Percentiles rank a stretch among this genome's conserved stretches.
phyloP scores from a whole-genome alignment of 2,797 vertebrate genomes.

The Esox masquinongy region DNA sequence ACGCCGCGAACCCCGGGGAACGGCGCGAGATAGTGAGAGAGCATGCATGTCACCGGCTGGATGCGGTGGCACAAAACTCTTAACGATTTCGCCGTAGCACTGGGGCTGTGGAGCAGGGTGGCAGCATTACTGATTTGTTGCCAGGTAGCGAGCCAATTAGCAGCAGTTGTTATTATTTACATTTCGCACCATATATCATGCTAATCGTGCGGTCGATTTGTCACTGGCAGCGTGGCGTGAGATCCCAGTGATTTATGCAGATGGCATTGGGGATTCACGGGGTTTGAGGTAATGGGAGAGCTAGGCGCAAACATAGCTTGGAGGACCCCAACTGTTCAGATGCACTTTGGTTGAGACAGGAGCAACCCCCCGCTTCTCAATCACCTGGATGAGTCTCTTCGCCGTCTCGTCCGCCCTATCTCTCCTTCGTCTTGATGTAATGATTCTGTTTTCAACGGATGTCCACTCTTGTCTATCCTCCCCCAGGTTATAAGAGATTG shows the following conservation, averaged over 20 bases:
- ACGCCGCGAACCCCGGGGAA: not conserved
- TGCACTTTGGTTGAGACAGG: constrained; percentile 23
- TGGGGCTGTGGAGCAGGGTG: constrained; percentile 47
- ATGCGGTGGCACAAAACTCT: constrained; percentile 62
- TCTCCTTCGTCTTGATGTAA: not conserved
- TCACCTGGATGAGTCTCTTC: not conserved
- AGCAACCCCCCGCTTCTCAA: constrained; percentile 10
- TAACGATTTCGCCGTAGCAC: constrained; percentile 68
- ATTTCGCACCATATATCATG: constrained; percentile 91
- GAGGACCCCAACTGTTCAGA: constrained; percentile 37
- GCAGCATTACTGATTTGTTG: constrained; percentile 79
- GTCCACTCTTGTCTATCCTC: not conserved
- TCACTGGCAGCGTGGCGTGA: constrained; percentile 80
- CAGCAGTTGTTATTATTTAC: constrained; percentile 88
- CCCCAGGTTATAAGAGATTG: constrained; percentile 1
- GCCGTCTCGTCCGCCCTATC: not conserved
- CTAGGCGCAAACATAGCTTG: constrained; percentile 55
- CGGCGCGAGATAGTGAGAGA: not conserved
- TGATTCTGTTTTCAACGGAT: not conserved
- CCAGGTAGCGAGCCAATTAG: constrained; percentile 89
- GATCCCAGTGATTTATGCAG: constrained; percentile 86
- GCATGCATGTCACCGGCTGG: constrained; percentile 47
- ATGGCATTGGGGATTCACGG: constrained; percentile 80
- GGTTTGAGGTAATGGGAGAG: constrained; percentile 81
- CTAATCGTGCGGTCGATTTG: constrained; percentile 87